Evolutionary conservation across 2,888 invertebrate genomes (phyloP).

Genomic region (Sphaeridia pumilis): DNA sequence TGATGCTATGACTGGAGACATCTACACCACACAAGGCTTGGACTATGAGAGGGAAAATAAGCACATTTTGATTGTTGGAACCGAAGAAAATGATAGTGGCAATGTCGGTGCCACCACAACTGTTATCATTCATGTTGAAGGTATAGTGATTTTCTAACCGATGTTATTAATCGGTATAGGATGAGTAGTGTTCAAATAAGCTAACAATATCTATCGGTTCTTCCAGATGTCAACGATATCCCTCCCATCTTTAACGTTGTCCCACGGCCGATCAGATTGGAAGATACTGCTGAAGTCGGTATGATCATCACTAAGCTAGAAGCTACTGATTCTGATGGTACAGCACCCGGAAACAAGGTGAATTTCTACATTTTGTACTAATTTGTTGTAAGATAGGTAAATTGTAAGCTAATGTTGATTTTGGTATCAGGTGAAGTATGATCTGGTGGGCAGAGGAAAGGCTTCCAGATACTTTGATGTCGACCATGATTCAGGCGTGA

Average conservation of each 20-base stretch:
- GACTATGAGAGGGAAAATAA: slow-evolving; percentile 65
- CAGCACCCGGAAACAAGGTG: slow-evolving; percentile 68
- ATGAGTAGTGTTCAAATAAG: no score
- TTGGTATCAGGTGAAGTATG: slow-evolving; percentile 51
- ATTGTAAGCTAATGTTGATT: no score
- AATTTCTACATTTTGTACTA: no score
- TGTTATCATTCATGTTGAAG: slow-evolving; percentile 60
- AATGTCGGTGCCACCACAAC: slow-evolving; percentile 60
- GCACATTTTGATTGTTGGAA: slow-evolving; percentile 66
- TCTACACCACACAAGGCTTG: slow-evolving; percentile 58
- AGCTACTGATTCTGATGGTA: slow-evolving; percentile 66
- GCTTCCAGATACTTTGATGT: slow-evolving; percentile 76
- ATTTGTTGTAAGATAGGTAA: no score
- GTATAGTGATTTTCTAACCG: no score
- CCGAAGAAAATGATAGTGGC: slow-evolving; percentile 64
- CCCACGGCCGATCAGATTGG: slow-evolving; percentile 68
- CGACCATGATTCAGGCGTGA: slow-evolving; percentile 67
- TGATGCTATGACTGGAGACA: slow-evolving; percentile 64
- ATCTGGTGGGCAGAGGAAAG: slow-evolving; percentile 68
- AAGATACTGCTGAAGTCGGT: slow-evolving; percentile 71
- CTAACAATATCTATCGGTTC: no score
- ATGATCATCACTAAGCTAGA: slow-evolving; percentile 63
- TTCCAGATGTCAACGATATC: slow-evolving; percentile 74
- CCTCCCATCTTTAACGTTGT: slow-evolving; percentile 74
- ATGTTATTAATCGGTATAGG: no score